Evolutionary conservation across 2,797 vertebrate genomes (phyloP).

Genomic region (Acridotheres tristis): DNA sequence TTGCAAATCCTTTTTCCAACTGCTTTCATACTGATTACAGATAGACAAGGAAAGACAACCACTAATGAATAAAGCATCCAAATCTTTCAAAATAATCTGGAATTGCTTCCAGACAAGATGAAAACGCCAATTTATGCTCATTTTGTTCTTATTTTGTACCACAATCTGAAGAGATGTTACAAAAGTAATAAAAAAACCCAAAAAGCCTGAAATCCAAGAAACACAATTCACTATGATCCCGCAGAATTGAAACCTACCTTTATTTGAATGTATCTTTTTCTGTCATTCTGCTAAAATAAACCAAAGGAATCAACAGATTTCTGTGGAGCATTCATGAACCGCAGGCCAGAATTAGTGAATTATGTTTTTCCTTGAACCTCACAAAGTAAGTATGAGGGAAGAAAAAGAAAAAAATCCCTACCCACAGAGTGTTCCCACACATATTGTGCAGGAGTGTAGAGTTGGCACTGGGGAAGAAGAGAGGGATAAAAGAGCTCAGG

Average conservation of each 20-base stretch:
- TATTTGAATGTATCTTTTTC: neutral
- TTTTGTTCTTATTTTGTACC: neutral
- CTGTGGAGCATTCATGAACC: neutral
- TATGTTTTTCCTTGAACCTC: neutral
- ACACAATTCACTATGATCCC: neutral
- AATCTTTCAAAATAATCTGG: neutral
- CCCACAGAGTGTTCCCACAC: neutral
- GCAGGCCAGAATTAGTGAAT: neutral
- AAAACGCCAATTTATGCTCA: neutral
- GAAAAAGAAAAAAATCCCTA: neutral
- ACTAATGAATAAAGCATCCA: neutral
- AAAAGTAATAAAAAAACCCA: neutral
- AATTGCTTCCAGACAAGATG: neutral
- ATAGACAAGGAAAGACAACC: neutral
- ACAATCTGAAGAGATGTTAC: neutral
- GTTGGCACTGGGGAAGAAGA: neutral
- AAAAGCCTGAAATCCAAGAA: neutral
- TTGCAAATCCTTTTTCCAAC: neutral
- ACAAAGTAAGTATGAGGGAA: neutral
- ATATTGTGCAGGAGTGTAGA: accelerated
- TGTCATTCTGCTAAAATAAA: neutral
- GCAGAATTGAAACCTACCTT: neutral
- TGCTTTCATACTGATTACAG: neutral
- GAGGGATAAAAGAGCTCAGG: neutral
- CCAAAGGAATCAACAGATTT: neutral